These are phyloP conservation scores for Xylocampa areola DNA, from an alignment of 2,888 invertebrate species.

Conservation along the genomic window DNA sequence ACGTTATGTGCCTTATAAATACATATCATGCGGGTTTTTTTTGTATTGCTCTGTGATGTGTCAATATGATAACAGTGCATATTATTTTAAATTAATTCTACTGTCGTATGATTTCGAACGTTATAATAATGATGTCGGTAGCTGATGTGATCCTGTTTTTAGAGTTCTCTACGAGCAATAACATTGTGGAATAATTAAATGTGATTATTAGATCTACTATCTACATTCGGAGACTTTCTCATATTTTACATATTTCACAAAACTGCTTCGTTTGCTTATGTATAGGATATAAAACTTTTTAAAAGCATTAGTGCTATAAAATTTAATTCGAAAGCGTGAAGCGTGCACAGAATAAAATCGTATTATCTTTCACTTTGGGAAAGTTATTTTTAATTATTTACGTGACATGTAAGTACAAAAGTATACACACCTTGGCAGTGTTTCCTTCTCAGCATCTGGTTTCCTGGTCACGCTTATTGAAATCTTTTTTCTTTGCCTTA, in stretches of 20 bases:
- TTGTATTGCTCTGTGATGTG: constrained; percentile 53
- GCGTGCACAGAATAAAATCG: constrained; percentile 86
- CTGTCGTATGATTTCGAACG: constrained; percentile 52
- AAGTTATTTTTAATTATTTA: constrained; percentile 87
- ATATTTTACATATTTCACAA: constrained; percentile 66
- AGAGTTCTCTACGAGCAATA: constrained; percentile 48
- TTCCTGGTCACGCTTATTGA: constrained; percentile 87
- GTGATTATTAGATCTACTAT: constrained; percentile 57
- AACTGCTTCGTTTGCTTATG: constrained; percentile 65
- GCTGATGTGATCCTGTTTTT: constrained; percentile 43
- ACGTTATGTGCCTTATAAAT: constrained; percentile 35
- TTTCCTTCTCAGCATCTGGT: constrained; percentile 82
- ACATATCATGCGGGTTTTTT: constrained; percentile 8
- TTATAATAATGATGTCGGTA: constrained; percentile 58
- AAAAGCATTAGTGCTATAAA: constrained; percentile 87
- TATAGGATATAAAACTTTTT: constrained; percentile 74
- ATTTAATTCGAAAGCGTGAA: constrained; percentile 86
- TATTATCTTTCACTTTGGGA: constrained; percentile 79
- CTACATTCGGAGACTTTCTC: constrained; percentile 58
- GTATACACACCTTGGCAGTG: constrained; percentile 86
- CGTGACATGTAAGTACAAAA: constrained; percentile 78
- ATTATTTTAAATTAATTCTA: constrained; percentile 54
- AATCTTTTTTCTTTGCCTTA: constrained; percentile 86
- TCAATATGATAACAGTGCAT: constrained; percentile 54
- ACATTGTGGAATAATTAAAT: constrained; percentile 41